A percentile compares a stretch with the other conserved stretches of the same genome.
Evolutionary conservation across 2,888 invertebrate genomes (phyloP).

Genomic region (Pseudococcus jackbeardsleyi): DNA sequence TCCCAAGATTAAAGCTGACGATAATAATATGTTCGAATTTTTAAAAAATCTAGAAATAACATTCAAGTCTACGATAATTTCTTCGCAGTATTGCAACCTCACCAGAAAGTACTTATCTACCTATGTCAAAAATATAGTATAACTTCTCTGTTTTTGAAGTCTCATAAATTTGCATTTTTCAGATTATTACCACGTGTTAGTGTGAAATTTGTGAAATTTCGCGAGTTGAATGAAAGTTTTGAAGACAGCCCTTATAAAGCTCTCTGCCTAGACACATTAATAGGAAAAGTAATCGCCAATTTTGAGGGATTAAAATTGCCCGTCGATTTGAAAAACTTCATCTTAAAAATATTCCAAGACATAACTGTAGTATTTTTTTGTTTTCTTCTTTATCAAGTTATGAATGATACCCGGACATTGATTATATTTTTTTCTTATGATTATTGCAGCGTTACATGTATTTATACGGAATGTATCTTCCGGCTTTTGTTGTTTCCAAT

Average conservation of each 20-base stretch:
- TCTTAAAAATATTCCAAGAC: neutral
- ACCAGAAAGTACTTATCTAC: constrained; percentile 42
- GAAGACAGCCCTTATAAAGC: neutral
- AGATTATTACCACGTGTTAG: constrained; percentile 44
- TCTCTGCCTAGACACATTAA: neutral
- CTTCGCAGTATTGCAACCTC: constrained; percentile 26
- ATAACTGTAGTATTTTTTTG: constrained; percentile 6
- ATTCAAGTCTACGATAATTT: constrained; percentile 40
- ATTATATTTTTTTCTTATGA: constrained; percentile 4
- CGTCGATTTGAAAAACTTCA: neutral
- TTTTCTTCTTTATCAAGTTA: neutral
- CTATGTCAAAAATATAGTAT: neutral
- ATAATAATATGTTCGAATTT: constrained; percentile 27
- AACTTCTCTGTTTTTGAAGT: neutral
- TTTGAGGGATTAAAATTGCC: neutral
- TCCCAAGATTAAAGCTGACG: constrained; percentile 6
- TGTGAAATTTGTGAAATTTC: constrained; percentile 52
- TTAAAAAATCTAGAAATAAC: constrained; percentile 49
- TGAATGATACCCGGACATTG: neutral
- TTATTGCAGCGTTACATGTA: constrained; percentile 39
- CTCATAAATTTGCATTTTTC: neutral
- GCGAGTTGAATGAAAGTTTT: neutral
- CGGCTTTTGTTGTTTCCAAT: constrained; percentile 22
- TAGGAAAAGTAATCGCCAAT: neutral
- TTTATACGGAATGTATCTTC: constrained; percentile 32